Base-by-base conservation (phyloP, 92 coral and sea anemone genomes). In the Bergia sp. region DNA sequence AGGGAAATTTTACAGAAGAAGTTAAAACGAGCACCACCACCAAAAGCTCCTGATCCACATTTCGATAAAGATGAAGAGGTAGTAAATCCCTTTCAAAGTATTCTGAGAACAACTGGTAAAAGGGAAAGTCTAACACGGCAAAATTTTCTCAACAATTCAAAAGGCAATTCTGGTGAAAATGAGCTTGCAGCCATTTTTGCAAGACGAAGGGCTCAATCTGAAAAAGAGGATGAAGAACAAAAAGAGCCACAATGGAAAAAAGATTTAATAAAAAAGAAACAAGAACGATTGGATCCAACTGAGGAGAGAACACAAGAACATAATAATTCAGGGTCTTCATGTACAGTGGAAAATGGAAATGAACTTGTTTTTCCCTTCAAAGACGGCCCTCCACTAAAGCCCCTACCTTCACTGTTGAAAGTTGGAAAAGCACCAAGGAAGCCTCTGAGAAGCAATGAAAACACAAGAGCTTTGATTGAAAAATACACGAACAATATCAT, bases 321-420 rank as follows among this genome's bases (percentile, higher is more conserved):
- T 7, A 37, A 37, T 29, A 73, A 72, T 13, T 72, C 79, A 23
- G 40, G 3, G 36, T 47, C 39, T 44, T 29, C 29, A 29, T 29
- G 29, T 29, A 4, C 38, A 5, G 66, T 8, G 6, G 71, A 84
- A 21, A 49, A 47, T 18, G 37, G 55, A 4, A 84, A 45, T 37
- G 87, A 72, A 47, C 79, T 23, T 10, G 77, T 84, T 2, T 84
- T 42, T 71, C 77, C 77, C 11, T 75, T 82, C 37, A 77, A 50
- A 61, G 96, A 91, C 39, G 86, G 85, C 0, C 96, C 94, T 44
- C 90, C 80, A 41, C 79, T 94, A 40, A 75, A 89, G 11, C 88
- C 85, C 49, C 84, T 95, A 57, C 98, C 98, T 0, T 89, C 96
- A 49, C 88, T 95, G 49, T 90, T 90, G 58, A 93, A 89, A 82